phyloP scores from a whole-genome alignment of 1,140 invertebrate genomes.

The Pygmarrhopalites habei region DNA sequence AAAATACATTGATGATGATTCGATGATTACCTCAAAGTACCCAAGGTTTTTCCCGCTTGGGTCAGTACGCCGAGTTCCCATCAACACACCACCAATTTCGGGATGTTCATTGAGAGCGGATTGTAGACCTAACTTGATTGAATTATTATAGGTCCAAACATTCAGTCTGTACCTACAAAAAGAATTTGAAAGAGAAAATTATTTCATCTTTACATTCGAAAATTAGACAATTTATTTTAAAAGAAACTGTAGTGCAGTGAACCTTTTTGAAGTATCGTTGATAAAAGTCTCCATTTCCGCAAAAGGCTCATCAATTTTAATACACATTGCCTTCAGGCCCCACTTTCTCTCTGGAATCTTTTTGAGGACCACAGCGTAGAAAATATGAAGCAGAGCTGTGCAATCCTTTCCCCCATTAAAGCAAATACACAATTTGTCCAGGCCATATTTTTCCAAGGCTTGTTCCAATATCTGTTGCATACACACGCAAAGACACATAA shows the following conservation, averaged over 20 bases:
- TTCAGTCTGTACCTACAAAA: slow-evolving; percentile 64
- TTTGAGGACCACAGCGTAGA: slow-evolving; percentile 55
- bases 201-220: too few relatives aligned
- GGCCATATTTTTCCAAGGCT: slow-evolving; percentile 49
- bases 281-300: slow-evolving; percentile 81
- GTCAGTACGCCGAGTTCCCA: slow-evolving; percentile 81
- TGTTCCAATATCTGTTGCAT: slow-evolving; percentile 43
- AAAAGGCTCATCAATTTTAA: slow-evolving; percentile 67
- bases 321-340: slow-evolving; percentile 63
- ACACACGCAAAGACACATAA: too few relatives aligned
- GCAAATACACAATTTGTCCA: slow-evolving; percentile 71
- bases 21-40: slow-evolving; percentile 56
- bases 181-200: too few relatives aligned
- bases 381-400: slow-evolving; percentile 76
- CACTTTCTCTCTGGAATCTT: slow-evolving; percentile 45
- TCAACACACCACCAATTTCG: slow-evolving; percentile 69
- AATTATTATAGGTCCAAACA: slow-evolving; percentile 58
- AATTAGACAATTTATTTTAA: too few relatives aligned
- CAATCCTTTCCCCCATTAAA: slow-evolving; percentile 99
- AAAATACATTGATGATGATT: too few relatives aligned
- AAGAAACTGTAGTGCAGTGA: too few relatives aligned
- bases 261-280: slow-evolving; percentile 53
- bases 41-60: slow-evolving; percentile 61
- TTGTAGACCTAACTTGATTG: slow-evolving; percentile 62
- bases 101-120: slow-evolving; percentile 56